Base-by-base conservation (phyloP, 2,888 invertebrate genomes). In the Melolontha melolontha region DNA sequence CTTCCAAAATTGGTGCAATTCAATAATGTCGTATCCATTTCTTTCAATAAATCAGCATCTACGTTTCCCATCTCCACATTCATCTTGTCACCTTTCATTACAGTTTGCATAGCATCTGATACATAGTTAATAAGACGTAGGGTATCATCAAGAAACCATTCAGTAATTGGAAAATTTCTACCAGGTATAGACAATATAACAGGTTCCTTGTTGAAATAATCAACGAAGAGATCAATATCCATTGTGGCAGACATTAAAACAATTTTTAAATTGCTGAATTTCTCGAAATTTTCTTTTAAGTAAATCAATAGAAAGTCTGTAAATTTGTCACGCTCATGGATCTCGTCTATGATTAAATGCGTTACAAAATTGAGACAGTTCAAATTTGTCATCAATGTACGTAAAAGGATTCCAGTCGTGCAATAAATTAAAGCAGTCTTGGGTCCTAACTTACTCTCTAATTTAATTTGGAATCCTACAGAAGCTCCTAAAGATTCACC, bases 171-270 rank as follows among this genome's bases (percentile, higher is more conserved):
- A 82, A 87, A 91, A 54, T 90, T 82, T 39, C 91, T 88, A 0
- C 95, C 96, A 5, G 70, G 70, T 42, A 72, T 63, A 42, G 67
- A 50, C 6, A 72, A 47, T 8, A 66, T 39, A 10, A 16, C 5
- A 1, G 72, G 39, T 86, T 87, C 39, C 96, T 85, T 88, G 0
- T 92, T 91, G 83, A 98, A 98, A 82, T 97, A 98, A 41, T 89
- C 87, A 54, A 90, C 86, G 84, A 97, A 94, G 71, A 94, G 88
- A 67, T 89, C 86, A 50, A 92, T 89, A 79, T 98, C 95, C 81
- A 96, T 89, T 0, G 97, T 95, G 10, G 98, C 98, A 2, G 97
- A 97, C 97, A 98, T 98, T 50, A 98, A 87, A 52, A 98, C 87
- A 0, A 98, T 83, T 77, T 91, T 92, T 16, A 97, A 85, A 69